These are phyloP conservation scores for Diplodus sargus DNA, from an alignment of 2,797 vertebrate species.

Conservation along the genomic window DNA sequence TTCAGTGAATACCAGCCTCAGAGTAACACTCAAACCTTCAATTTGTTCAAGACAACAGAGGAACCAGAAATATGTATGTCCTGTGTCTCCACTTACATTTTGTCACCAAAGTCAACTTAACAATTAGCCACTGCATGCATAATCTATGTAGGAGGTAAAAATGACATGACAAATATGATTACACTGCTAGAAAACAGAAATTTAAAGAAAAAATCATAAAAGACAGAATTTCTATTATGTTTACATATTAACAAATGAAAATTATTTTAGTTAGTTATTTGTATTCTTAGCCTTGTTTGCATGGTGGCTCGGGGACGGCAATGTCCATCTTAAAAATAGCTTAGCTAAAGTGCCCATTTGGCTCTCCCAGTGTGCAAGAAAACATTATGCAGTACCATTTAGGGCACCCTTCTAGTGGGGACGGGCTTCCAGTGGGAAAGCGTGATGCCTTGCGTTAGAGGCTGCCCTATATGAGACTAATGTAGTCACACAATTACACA, in stretches of 20 bases:
- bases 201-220: background rate
- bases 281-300: background rate
- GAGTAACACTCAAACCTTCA: background rate
- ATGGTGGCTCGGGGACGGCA: no score
- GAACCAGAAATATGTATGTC: background rate
- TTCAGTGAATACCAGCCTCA: slow-evolving; percentile 46
- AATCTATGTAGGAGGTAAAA: background rate
- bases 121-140: slow-evolving; percentile 2
- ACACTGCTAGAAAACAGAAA: background rate
- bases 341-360: no score
- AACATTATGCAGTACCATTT: no score
- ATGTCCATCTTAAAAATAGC: no score
- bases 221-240: background rate
- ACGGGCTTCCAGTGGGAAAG: no score
- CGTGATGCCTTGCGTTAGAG: no score
- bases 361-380: no score
- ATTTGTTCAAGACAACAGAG: background rate
- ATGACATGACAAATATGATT: background rate
- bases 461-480: no score
- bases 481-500: no score
- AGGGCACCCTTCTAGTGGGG: no score
- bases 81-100: slow-evolving; percentile 49
- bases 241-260: no score
- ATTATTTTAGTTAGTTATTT: background rate
- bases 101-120: slow-evolving; percentile 23